Conservation (phyloP, 2,888 invertebrate genomes). For the Rhamnusium bicolor region DNA sequence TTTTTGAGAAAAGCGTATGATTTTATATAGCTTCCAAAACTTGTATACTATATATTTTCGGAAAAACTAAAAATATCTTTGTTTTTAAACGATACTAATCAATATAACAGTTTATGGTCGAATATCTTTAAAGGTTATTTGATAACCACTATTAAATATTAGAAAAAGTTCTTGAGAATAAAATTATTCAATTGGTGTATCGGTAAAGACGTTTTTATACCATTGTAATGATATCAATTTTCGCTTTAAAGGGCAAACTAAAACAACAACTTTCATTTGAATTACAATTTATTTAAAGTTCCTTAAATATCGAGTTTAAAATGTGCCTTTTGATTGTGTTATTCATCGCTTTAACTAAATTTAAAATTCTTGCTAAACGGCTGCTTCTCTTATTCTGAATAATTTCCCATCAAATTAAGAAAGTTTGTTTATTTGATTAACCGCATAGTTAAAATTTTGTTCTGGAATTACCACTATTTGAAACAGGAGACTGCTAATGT, state of each 20-base stretch:
- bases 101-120: too few species aligned
- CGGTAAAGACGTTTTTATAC: background rate
- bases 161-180: background rate
- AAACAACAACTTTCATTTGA: constrained; percentile 7
- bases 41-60: too few species aligned
- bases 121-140: too few species aligned
- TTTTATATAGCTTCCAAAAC: too few species aligned
- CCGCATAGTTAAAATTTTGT: background rate
- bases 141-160: too few species aligned
- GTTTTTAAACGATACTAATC: too few species aligned
- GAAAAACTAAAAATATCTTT: too few species aligned
- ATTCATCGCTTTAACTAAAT: constrained; percentile 7
- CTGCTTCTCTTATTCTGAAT: background rate
- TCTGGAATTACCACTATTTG: background rate
- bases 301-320: background rate
- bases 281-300: constrained; percentile 10
- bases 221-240: background rate
- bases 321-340: background rate
- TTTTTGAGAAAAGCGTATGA: too few species aligned
- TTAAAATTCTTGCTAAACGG: constrained; percentile 2
- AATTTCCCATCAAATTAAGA: background rate
- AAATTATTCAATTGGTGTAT: background rate
- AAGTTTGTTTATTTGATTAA: constrained; percentile 10
- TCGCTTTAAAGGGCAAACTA: background rate
- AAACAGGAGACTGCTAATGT: background rate